These are phyloP conservation scores for Cebidichthys violaceus DNA, from an alignment of 2,113 vertebrate genomes.

Conservation along the genomic window DNA sequence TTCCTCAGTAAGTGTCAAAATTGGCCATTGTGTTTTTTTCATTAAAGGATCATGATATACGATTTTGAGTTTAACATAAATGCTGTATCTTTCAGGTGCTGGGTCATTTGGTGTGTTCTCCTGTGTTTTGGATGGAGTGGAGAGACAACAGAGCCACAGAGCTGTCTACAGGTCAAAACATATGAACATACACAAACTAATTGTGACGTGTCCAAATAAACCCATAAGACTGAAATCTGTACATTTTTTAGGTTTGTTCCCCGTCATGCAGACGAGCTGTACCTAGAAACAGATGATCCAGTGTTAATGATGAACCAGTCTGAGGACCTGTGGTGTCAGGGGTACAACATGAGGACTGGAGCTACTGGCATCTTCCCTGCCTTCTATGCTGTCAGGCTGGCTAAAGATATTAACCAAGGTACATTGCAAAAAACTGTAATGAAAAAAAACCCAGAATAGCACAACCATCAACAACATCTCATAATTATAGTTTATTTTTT, in stretches of 20 bases:
- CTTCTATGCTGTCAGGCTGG: constrained; percentile 91
- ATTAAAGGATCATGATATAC: background rate
- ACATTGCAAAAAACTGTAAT: background rate
- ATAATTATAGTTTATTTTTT: background rate
- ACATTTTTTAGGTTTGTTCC: constrained; percentile 89
- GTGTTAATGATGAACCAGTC: constrained; percentile 91
- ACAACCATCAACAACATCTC: background rate
- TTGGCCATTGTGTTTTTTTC: background rate
- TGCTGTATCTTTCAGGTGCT: constrained; percentile 83
- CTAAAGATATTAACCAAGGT: constrained; percentile 77
- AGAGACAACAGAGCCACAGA: constrained; percentile 93
- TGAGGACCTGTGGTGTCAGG: constrained; percentile 95
- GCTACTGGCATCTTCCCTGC: constrained; percentile 93
- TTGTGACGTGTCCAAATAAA: background rate
- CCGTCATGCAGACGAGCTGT: constrained; percentile 93
- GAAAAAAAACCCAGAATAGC: background rate
- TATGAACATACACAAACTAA: constrained; percentile 1
- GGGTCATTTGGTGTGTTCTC: constrained; percentile 95
- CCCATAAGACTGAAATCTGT: background rate
- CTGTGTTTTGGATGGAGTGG: constrained; percentile 92
- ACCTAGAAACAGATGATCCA: constrained; percentile 93
- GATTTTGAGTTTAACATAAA: constrained; percentile 13
- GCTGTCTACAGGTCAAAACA: constrained; percentile 86
- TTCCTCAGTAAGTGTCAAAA: background rate
- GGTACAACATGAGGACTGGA: constrained; percentile 97